Evolutionary conservation across 2,888 invertebrate genomes (phyloP), one percentile per base, ranked within the genome.

Genomic region (Drosophila histrio): DNA sequence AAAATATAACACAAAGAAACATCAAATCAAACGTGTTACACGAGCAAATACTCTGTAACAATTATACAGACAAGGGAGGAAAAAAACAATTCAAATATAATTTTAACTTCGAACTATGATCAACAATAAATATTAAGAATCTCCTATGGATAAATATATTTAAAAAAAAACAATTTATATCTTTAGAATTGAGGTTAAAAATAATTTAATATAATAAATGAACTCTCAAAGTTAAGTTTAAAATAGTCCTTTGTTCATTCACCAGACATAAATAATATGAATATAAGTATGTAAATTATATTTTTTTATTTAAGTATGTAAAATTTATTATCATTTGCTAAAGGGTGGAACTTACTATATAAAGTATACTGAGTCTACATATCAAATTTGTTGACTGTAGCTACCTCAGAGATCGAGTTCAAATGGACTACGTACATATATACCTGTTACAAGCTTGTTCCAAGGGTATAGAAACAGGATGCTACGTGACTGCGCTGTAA

Each of bases 401-500:
- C 9, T 3, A 1, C 9, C 11, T 1, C 9, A 28, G 9, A 11
- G 9, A 5, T 5, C 5, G 30, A 4, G 30, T 30, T 9, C 6
- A 13, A 6, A 32, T 5, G 6, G 32, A 9, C 11, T 2, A 32
- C 9, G 3, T 34, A 8, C 2, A 19, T 13, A 34, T 13, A 13
- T 44, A 28, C 7, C 17, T 8, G 2, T 1, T 4, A 17, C 22
- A 43, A 32, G 8, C 3, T 43, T 43, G 24, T 28, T 28, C 11
- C 0, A n/a, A 56, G 62, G 44, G 44, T 52, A 50, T 28, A 32
- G 11, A 39, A 32, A 32, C 9, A 46, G 28, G 9, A 15, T 26
- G 43, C 47, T 70, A 79, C 85, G 82, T 82, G 82, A 74, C 74
- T 58, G 13, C 1, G 38, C 30, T 44, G 57, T 62, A 68, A 43